These are phyloP conservation scores for Oreochromis tanganicae DNA, from an alignment of 2,113 vertebrate genomes.

Conservation along the genomic window DNA sequence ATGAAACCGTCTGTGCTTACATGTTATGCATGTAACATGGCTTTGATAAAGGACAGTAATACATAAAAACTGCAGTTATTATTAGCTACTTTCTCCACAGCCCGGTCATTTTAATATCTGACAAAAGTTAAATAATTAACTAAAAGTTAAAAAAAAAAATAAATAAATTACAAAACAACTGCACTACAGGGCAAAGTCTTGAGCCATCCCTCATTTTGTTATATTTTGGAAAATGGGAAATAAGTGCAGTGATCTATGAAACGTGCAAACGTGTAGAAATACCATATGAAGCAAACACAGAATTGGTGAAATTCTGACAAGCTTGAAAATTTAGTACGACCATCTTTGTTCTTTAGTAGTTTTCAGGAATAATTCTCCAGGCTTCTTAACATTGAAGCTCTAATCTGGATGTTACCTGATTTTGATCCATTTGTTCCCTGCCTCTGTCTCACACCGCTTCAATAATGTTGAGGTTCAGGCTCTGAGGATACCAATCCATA, in stretches of 20 bases:
- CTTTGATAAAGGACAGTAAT: background rate
- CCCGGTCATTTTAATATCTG: background rate
- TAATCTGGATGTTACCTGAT: background rate
- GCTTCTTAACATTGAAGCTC: background rate
- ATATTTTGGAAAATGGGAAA: background rate
- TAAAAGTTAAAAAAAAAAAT: background rate
- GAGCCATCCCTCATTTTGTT: background rate
- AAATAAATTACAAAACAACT: fast-evolving
- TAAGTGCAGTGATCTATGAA: background rate
- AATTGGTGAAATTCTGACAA: background rate
- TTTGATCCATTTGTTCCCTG: background rate
- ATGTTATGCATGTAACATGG: background rate
- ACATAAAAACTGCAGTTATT: background rate
- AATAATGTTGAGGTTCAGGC: background rate
- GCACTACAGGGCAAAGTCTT: background rate
- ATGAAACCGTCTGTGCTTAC: background rate
- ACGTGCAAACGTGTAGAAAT: background rate
- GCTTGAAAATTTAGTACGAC: background rate
- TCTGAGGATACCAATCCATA: background rate
- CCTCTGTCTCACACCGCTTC: background rate
- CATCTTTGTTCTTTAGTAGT: background rate
- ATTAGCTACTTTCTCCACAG: background rate
- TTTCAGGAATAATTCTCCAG: background rate
- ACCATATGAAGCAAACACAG: background rate
- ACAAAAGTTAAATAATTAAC: background rate